Conservation (phyloP, 2,113 vertebrate genomes). For the Urocitellus parryii region DNA sequence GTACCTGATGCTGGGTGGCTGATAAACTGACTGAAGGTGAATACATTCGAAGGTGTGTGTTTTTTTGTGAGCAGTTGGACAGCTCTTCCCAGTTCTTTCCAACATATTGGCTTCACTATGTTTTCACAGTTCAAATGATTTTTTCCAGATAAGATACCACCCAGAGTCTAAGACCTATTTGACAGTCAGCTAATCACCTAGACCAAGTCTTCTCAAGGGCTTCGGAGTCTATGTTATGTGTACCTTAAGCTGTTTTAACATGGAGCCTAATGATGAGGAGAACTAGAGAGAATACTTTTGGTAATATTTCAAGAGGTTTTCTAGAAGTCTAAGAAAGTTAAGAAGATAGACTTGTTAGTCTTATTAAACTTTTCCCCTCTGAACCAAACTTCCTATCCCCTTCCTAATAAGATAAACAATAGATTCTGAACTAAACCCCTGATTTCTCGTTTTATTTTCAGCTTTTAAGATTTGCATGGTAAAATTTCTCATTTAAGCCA, state of each 20-base stretch:
- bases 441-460: not conserved
- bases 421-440: not conserved
- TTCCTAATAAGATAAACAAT: not conserved
- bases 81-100: conserved; percentile 54
- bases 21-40: not conserved
- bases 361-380: not conserved
- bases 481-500: not conserved
- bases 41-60: not conserved
- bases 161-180: conserved; percentile 23
- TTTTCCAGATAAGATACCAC: conserved; percentile 40
- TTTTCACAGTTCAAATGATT: not conserved
- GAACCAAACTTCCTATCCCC: not conserved
- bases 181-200: not conserved
- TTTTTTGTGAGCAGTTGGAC: not conserved
- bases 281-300: conserved; percentile 24
- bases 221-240: not conserved
- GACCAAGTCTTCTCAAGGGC: rapidly evolving
- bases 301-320: not conserved
- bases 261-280: not conserved
- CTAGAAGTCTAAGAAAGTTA: conserved; percentile 1
- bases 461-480: conserved; percentile 59
- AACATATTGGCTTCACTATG: not conserved
- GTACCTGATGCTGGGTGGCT: not conserved
- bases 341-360: not conserved
- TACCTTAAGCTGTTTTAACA: conserved; percentile 22